Percentiles rank a stretch among this genome's conserved stretches.
phyloP scores from a whole-genome alignment of 1,140 invertebrate species.

The Hermatobates lingyangjiaoensis region DNA sequence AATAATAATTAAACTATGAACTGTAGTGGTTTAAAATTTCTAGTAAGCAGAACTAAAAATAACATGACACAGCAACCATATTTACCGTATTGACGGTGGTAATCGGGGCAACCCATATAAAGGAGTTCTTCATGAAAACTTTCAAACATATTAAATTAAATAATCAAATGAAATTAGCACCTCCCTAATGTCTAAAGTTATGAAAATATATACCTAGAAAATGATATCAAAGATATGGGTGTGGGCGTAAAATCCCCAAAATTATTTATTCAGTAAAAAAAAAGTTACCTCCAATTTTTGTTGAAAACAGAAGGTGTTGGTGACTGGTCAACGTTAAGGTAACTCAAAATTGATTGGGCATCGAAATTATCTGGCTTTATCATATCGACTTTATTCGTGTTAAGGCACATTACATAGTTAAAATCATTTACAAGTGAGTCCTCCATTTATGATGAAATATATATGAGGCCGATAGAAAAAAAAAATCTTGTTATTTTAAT shows the following conservation, averaged over 20 bases:
- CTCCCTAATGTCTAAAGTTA: too few relatives aligned
- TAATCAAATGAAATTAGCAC: too few relatives aligned
- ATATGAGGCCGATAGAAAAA: neutral
- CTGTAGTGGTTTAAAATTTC: too few relatives aligned
- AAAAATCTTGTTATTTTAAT: neutral
- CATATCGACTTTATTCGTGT: neutral
- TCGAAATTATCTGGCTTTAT: slow-evolving; percentile 1
- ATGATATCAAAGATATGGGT: too few relatives aligned
- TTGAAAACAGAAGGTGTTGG: neutral
- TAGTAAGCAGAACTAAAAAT: slow-evolving; percentile 1
- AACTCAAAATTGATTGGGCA: slow-evolving; percentile 1
- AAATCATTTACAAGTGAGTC: slow-evolving; percentile 1
- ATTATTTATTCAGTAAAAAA: too few relatives aligned
- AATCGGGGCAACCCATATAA: too few relatives aligned
- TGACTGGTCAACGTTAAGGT: neutral
- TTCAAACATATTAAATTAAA: too few relatives aligned
- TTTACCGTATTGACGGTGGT: neutral
- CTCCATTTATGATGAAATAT: neutral
- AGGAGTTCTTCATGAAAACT: too few relatives aligned
- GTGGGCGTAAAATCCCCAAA: neutral
- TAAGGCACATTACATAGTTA: slow-evolving; percentile 3
- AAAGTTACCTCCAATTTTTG: slow-evolving; percentile 1
- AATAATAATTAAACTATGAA: too few relatives aligned
- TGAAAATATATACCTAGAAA: too few relatives aligned
- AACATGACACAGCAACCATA: neutral